Base-by-base conservation (phyloP, 2,797 vertebrate genomes). In the Acanthopagrus latus region DNA sequence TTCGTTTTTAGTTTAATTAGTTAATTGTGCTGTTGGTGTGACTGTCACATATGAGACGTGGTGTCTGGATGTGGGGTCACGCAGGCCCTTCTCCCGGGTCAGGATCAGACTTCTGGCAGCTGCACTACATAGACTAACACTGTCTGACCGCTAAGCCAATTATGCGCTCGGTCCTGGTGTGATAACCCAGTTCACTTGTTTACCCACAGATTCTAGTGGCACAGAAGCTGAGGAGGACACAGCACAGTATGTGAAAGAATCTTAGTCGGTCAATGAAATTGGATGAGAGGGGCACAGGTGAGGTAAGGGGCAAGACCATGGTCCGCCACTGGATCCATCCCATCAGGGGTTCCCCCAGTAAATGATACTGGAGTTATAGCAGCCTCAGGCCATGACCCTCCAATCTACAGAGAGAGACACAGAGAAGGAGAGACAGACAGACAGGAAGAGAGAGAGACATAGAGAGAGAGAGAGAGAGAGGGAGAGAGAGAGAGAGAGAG, bases 81-180 rank as follows among this genome's bases (percentile, higher is more conserved):
- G 41, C 60, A 68, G 64, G 54, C 29, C 63, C 75, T 75, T 62
- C 57, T 78, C 12, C 44, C 56, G 71, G 86, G 71, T 86, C 72
- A 76, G 81, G 81, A 77, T 80, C 68, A n/a, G 43, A 67, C 78
- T 77, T 44, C 73, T 68, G 77, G 78, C 78, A 86, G 79, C 67
- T 81, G 71, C 56, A 66, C 66, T 12, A 14, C 38, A 48, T 29
- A 58, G 52, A 63, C 80, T 84, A 80, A 84, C 76, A 25, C 83
- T 60, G 74, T 80, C 87, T 82, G 77, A 74, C 82, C 71, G 69
- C 78, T 93, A 91, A 94, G 88, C 88, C 91, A 92, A 93, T 94
- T 93, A 94, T 69, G 79, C 76, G 82, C 79, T 85, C 69, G 69
- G 85, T 82, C 60, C 86, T 77, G 74, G 64, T 46, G 71, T 65